Evolutionary conservation across 2,888 invertebrate genomes (phyloP).

Genomic region (Antitype chi): DNA sequence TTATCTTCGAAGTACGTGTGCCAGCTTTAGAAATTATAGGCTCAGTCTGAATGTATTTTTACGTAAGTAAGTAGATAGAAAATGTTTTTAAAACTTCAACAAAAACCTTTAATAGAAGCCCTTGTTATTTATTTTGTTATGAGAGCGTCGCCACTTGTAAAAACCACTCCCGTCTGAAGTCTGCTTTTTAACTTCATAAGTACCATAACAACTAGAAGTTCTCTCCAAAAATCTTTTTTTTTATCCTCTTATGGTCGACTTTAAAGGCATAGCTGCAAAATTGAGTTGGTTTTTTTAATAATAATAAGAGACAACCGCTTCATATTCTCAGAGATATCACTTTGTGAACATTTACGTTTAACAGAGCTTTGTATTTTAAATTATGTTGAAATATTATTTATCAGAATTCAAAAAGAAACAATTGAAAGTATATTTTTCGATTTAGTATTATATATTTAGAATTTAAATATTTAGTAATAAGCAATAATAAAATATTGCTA

Average conservation of each 20-base stretch:
- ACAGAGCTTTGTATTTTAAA: background rate
- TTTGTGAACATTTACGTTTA: background rate
- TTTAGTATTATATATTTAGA: too few species aligned
- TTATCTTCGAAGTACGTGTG: too few species aligned
- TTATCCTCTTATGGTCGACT: constrained; percentile 28
- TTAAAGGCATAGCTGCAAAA: constrained; percentile 23
- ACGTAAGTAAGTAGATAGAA: background rate
- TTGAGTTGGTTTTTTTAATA: constrained; percentile 10
- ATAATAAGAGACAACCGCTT: background rate
- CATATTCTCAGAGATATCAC: background rate
- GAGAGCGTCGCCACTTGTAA: constrained; percentile 37
- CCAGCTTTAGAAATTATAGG: background rate
- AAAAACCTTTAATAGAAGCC: constrained; percentile 9
- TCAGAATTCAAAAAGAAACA: background rate
- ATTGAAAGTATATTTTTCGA: background rate
- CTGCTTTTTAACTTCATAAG: constrained; percentile 54
- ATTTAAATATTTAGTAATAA: too few species aligned
- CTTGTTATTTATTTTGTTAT: constrained; percentile 46
- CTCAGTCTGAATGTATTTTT: background rate
- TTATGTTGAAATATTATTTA: background rate
- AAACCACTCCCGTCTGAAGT: constrained; percentile 42
- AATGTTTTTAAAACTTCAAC: constrained; percentile 2
- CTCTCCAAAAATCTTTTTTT: constrained; percentile 10
- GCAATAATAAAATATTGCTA: background rate
- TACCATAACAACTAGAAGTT: constrained; percentile 37